These are phyloP conservation scores for Peucedramus taeniatus DNA, from an alignment of 2,113 vertebrate species.

Conservation along the genomic window DNA sequence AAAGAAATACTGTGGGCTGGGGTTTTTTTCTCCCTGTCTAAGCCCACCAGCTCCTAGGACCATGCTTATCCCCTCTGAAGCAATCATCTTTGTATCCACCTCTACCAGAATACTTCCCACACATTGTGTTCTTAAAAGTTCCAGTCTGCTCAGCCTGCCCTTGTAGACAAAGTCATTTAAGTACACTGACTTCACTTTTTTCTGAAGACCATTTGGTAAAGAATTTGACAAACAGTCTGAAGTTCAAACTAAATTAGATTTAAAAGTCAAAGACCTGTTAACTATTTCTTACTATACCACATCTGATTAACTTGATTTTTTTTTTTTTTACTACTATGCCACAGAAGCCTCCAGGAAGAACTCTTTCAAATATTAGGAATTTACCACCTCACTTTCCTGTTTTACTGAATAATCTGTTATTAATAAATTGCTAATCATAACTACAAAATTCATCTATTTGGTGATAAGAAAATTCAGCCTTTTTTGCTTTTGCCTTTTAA, in stretches of 20 bases:
- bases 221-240: not conserved
- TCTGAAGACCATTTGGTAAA: not conserved
- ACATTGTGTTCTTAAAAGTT: not conserved
- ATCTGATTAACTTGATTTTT: not conserved
- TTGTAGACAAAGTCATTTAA: not conserved
- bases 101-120: not conserved
- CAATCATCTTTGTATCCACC: not conserved
- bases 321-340: not conserved
- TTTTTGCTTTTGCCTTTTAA: not conserved
- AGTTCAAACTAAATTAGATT: not conserved
- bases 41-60: not conserved
- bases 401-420: not conserved
- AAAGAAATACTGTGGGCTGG: not conserved
- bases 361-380: not conserved
- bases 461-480: not conserved
- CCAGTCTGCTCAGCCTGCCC: not conserved
- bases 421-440: not conserved
- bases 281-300: not conserved
- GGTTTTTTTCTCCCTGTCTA: not conserved
- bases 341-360: not conserved
- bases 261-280: not conserved
- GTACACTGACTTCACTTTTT: not conserved
- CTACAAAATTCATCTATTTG: not conserved
- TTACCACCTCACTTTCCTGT: not conserved
- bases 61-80: not conserved